A percentile compares a stretch with the other conserved stretches of the same genome.
Conservation (phyloP, 2,113 vertebrate genomes). For the Bombycilla garrulus region DNA sequence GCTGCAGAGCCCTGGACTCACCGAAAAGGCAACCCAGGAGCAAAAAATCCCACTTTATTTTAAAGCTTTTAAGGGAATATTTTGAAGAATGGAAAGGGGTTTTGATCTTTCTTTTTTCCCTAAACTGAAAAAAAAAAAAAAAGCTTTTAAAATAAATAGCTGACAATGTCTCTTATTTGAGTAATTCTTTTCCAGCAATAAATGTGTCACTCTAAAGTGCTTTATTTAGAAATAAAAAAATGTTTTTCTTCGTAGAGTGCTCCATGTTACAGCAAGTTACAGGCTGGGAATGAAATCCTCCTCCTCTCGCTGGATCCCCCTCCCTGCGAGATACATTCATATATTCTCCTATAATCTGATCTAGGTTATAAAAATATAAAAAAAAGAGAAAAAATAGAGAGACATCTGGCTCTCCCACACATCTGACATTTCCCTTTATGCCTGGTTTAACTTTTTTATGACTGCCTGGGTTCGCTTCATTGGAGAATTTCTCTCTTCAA, state of each 20-base stretch:
- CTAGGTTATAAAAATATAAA: constrained; percentile 53
- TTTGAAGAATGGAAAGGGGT: neutral
- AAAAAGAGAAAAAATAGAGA: neutral
- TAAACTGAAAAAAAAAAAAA: neutral
- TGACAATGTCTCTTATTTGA: constrained; percentile 74
- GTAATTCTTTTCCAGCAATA: constrained; percentile 72
- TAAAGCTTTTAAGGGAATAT: constrained; percentile 31
- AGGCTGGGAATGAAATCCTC: constrained; percentile 7
- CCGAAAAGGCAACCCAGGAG: neutral
- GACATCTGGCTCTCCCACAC: constrained; percentile 72
- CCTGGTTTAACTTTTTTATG: constrained; percentile 73
- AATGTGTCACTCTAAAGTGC: constrained; percentile 69
- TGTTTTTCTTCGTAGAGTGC: constrained; percentile 25
- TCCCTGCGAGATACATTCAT: constrained; percentile 11
- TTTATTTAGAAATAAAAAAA: constrained; percentile 73
- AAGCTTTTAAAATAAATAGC: constrained; percentile 76
- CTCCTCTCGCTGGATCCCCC: neutral
- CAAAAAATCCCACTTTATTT: neutral
- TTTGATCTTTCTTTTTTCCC: neutral
- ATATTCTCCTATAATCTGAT: constrained; percentile 64
- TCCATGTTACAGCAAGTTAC: neutral
- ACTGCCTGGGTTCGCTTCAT: constrained; percentile 67
- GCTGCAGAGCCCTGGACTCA: neutral
- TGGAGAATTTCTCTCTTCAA: constrained; percentile 67
- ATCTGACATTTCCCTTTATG: constrained; percentile 74